Percentiles rank a stretch among this genome's conserved stretches.
Conservation (phyloP, 1,140 invertebrate genomes). For the Nymphalis io region DNA sequence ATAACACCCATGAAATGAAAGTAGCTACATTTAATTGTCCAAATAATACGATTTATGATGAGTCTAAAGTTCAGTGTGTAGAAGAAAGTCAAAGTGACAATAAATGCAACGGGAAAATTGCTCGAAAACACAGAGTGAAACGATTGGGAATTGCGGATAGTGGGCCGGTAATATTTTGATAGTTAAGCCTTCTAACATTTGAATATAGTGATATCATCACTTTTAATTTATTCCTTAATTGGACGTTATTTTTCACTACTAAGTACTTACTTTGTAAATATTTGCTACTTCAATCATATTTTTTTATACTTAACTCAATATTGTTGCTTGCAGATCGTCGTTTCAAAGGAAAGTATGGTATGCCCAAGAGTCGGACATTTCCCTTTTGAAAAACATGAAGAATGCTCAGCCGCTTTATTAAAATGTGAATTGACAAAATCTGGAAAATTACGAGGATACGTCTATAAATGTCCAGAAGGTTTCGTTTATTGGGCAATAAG, state of each 20-base stretch:
- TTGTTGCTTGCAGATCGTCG: slow-evolving; percentile 82
- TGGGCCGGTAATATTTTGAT: slow-evolving; percentile 82
- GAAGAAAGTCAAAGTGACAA: slow-evolving; percentile 81
- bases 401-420: slow-evolving; percentile 86
- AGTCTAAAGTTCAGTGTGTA: slow-evolving; percentile 86
- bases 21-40: slow-evolving; percentile 88
- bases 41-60: slow-evolving; percentile 88
- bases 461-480: slow-evolving; percentile 88
- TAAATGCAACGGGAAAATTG: slow-evolving; percentile 81
- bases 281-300: background rate
- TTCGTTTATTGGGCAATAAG: slow-evolving; percentile 89
- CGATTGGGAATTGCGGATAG: slow-evolving; percentile 78
- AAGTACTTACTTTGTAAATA: background rate
- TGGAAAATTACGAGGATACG: slow-evolving; percentile 83
- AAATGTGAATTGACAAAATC: slow-evolving; percentile 84
- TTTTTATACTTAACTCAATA: background rate
- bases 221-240: background rate
- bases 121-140: slow-evolving; percentile 80
- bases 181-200: slow-evolving; percentile 14
- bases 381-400: slow-evolving; percentile 83
- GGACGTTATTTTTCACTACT: no score
- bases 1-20: slow-evolving; percentile 85
- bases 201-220: background rate
- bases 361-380: slow-evolving; percentile 87
- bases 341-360: slow-evolving; percentile 78